Conservation (phyloP, 1,140 invertebrate genomes). For the Magallana angulata region DNA sequence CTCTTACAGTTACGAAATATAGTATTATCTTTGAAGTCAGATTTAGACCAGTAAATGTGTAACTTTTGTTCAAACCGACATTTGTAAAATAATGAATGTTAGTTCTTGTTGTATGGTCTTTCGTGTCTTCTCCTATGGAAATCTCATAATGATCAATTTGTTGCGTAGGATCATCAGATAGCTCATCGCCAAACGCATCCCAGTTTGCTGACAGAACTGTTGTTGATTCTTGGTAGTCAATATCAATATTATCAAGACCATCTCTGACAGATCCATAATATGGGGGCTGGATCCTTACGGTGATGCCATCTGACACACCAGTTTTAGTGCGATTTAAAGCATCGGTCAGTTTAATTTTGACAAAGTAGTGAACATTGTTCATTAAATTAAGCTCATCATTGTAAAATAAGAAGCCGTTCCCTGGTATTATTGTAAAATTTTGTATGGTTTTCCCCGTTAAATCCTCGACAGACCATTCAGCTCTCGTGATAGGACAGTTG, state of each 20-base stretch:
- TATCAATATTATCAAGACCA: conserved; percentile 54
- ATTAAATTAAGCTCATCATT: conserved; percentile 58
- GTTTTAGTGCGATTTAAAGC: conserved; percentile 60
- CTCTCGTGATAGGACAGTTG: conserved; percentile 51
- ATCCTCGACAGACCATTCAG: conserved; percentile 57
- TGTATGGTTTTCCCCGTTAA: conserved; percentile 55
- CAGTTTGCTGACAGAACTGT: conserved; percentile 61
- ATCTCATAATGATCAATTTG: conserved; percentile 63
- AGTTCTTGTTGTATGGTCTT: conserved; percentile 40
- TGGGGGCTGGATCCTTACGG: conserved; percentile 60
- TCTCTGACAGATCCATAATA: conserved; percentile 57
- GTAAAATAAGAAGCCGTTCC: conserved; percentile 48
- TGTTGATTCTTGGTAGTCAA: conserved; percentile 57
- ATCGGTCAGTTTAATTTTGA: conserved; percentile 55
- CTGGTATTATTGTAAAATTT: conserved; percentile 37
- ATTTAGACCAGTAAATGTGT: conserved; percentile 59
- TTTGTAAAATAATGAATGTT: conserved; percentile 62
- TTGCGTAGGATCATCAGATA: conserved; percentile 56
- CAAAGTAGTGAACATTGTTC: conserved; percentile 59
- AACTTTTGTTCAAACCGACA: conserved; percentile 57
- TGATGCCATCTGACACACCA: conserved; percentile 61
- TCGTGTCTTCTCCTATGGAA: conserved; percentile 60
- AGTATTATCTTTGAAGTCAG: conserved; percentile 59
- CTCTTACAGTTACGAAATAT: conserved; percentile 66
- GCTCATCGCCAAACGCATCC: conserved; percentile 57